Evolutionary conservation across 2,797 vertebrate genomes (phyloP).

Genomic region (Sebastes iracundus): DNA sequence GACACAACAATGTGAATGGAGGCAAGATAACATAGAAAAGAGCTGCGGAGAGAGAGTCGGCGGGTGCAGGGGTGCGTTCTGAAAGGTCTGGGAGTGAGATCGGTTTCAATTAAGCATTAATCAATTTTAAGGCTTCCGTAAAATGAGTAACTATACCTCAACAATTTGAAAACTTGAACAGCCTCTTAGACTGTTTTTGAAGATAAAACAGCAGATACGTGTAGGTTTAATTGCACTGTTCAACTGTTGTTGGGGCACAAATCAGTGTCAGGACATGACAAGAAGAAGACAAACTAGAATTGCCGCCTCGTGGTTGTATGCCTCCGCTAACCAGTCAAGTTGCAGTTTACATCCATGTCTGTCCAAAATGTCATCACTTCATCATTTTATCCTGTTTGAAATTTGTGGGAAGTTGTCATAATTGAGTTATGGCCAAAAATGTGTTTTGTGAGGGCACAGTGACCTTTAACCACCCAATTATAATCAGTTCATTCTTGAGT

Average conservation of each 20-base stretch:
- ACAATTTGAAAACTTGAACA: neutral
- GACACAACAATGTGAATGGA: constrained; percentile 71
- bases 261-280: neutral
- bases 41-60: neutral
- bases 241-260: neutral
- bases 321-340: neutral
- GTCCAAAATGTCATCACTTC: too few relatives aligned
- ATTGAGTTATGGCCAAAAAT: neutral
- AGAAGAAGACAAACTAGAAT: neutral
- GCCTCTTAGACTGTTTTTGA: neutral
- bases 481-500: too few relatives aligned
- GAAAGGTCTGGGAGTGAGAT: neutral
- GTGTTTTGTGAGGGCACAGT: neutral
- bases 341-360: too few relatives aligned
- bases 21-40: constrained; percentile 32
- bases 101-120: neutral
- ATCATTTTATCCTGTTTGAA: too few relatives aligned
- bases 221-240: neutral
- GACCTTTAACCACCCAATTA: too few relatives aligned
- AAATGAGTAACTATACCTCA: neutral
- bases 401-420: neutral
- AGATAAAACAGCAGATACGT: neutral
- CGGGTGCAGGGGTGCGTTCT: neutral
- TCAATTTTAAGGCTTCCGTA: neutral
- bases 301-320: fast-evolving